Base-by-base conservation (phyloP, 2,888 invertebrate genomes). In the Phaonia tiefii region DNA sequence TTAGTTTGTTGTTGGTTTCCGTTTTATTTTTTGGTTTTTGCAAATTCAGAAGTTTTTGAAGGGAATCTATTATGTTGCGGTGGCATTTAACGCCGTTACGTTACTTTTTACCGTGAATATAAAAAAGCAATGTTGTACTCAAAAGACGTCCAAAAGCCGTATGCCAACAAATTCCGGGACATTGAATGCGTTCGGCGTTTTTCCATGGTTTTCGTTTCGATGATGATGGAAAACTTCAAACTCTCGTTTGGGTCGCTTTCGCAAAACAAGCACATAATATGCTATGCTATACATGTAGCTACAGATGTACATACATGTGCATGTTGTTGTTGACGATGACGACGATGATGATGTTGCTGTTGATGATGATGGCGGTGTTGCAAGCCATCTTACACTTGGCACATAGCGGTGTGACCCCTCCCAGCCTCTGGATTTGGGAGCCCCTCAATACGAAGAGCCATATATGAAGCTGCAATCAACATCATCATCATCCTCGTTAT, bases 91-190 rank as follows among this genome's bases (percentile, higher is more conserved):
- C 31, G 31, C 31, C 31, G 71, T 79, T 65, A 77, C 78, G 82
- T 76, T 78, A 79, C 79, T 80, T 84, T 84, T 84, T 84, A 83
- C 88, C 88, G 87, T 88, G 87, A 87, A 88, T 88, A 89, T 88
- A 88, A 89, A 89, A 88, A 88, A 88, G 87, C 88, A 88, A 88
- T 88, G 89, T 85, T 88, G 86, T 87, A 88, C 89, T 89, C 89
- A 88, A 89, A 89, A 89, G 89, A 89, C 89, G 89, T 89, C 88
- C 87, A 88, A 86, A 88, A 87, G 88, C 89, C 88, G 89, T 89
- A 88, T 89, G 89, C 89, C 89, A 89, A 86, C 87, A 86, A 86
- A 86, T 86, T 86, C 87, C 87, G 87, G 88, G 87, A 87, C 89
- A 87, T 87, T 89, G 86, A 87, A 88, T 88, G 88, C 89, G 88